These are phyloP conservation scores for Lethenteron reissneri DNA, from an alignment of 2,113 vertebrate genomes.

Conservation along the genomic window DNA sequence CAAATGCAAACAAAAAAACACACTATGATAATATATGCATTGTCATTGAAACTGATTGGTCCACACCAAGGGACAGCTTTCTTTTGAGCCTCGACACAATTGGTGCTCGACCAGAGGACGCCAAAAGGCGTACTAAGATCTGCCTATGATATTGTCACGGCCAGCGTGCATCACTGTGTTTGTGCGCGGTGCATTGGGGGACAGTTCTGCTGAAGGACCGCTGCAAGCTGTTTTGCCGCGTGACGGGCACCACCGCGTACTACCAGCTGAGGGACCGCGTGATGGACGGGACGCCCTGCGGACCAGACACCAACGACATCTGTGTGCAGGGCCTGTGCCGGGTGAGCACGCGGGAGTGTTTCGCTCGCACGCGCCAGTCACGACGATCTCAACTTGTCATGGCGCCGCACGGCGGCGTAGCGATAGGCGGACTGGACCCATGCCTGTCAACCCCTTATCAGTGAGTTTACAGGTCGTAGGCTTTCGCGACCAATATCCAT, in stretches of 20 bases:
- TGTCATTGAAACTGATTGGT: too few relatives aligned
- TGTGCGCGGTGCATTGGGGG: neutral
- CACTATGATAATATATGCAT: too few relatives aligned
- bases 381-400: neutral
- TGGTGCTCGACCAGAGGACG: neutral
- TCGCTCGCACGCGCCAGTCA: neutral
- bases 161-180: neutral
- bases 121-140: neutral
- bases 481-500: constrained; percentile 9
- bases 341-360: constrained; percentile 23
- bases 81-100: neutral
- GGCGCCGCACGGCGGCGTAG: neutral
- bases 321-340: constrained; percentile 93
- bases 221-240: constrained; percentile 90
- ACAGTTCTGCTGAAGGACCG: constrained; percentile 91
- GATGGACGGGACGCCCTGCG: constrained; percentile 73
- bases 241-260: constrained; percentile 69
- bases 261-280: constrained; percentile 94
- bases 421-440: constrained; percentile 6
- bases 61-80: too few relatives aligned
- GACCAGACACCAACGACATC: constrained; percentile 84
- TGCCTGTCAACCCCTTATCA: constrained; percentile 12
- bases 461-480: too few relatives aligned
- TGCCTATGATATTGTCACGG: neutral
- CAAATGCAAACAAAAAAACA: too few relatives aligned